phyloP scores from a whole-genome alignment of 1,140 invertebrate genomes.

The Trypoxylus dichotomus region DNA sequence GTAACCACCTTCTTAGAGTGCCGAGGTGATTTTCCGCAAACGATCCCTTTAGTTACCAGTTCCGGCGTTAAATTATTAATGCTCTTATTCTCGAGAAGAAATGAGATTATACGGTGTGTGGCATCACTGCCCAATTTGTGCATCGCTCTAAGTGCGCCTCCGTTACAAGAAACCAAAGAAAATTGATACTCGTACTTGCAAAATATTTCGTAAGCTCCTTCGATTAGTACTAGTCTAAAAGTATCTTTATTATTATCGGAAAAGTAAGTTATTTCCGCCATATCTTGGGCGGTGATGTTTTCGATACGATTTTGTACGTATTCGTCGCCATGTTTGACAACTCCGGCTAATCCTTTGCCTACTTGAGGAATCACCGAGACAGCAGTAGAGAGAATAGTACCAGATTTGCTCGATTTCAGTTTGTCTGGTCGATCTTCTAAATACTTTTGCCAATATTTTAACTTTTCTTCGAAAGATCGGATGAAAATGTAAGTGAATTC shows the following conservation, averaged over 20 bases:
- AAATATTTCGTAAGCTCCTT: background rate
- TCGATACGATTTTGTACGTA: background rate
- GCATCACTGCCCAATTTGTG: slow-evolving; percentile 11
- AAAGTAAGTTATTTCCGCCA: slow-evolving; percentile 8
- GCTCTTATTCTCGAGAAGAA: background rate
- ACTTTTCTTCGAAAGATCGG: slow-evolving; percentile 5
- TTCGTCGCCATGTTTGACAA: background rate
- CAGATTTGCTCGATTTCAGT: background rate
- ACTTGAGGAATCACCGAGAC: background rate
- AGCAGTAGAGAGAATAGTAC: background rate
- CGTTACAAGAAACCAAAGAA: background rate
- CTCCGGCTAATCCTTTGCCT: background rate
- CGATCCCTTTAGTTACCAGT: background rate
- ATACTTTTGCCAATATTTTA: background rate
- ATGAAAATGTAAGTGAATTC: slow-evolving; percentile 3
- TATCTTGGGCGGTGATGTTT: background rate
- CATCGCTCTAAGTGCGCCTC: background rate
- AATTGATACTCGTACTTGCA: slow-evolving; percentile 16
- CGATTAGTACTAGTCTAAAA: background rate
- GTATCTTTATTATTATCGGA: slow-evolving; percentile 4
- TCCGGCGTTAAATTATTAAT: background rate
- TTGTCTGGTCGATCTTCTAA: background rate
- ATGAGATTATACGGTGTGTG: background rate
- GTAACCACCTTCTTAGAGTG: background rate
- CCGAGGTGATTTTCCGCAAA: background rate